phyloP scores from a whole-genome alignment of 2,888 invertebrate genomes.

The Stictocephala bisonia region DNA sequence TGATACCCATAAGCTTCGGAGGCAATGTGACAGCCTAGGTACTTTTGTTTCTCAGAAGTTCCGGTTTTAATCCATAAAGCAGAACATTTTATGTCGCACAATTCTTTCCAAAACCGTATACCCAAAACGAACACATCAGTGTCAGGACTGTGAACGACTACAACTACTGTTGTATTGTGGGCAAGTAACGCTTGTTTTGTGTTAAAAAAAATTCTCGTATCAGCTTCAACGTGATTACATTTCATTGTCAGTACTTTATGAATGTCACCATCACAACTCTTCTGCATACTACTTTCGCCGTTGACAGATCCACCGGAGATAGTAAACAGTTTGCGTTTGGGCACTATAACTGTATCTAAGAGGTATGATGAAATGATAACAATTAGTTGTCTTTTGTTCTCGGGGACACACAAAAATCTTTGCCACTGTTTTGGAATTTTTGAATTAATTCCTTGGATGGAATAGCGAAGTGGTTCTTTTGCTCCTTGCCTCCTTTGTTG shows the following conservation, averaged over 20 bases:
- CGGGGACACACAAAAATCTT: constrained; percentile 1
- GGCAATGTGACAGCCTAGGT: constrained; percentile 9
- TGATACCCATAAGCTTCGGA: constrained; percentile 4
- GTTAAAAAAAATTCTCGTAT: constrained; percentile 16
- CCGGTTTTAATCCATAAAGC: constrained; percentile 30
- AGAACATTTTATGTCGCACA: background rate
- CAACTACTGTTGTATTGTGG: constrained; percentile 10
- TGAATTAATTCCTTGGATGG: constrained; percentile 17
- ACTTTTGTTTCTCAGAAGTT: constrained; percentile 3
- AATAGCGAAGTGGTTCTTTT: constrained; percentile 22
- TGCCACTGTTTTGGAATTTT: constrained; percentile 18
- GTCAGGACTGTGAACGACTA: constrained; percentile 22
- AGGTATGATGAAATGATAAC: background rate
- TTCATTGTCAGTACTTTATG: background rate
- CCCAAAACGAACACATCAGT: constrained; percentile 15
- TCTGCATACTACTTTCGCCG: background rate
- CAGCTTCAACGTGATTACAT: constrained; percentile 17
- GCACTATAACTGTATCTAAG: constrained; percentile 20
- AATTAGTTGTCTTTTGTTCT: constrained; percentile 7
- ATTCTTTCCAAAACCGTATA: constrained; percentile 14
- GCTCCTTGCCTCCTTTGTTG: constrained; percentile 28
- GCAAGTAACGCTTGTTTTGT: constrained; percentile 4
- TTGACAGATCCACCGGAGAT: background rate
- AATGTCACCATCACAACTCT: background rate
- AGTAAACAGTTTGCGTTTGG: constrained; percentile 11